Base-by-base conservation (phyloP, 2,113 vertebrate species). In the Heterochromis multidens region DNA sequence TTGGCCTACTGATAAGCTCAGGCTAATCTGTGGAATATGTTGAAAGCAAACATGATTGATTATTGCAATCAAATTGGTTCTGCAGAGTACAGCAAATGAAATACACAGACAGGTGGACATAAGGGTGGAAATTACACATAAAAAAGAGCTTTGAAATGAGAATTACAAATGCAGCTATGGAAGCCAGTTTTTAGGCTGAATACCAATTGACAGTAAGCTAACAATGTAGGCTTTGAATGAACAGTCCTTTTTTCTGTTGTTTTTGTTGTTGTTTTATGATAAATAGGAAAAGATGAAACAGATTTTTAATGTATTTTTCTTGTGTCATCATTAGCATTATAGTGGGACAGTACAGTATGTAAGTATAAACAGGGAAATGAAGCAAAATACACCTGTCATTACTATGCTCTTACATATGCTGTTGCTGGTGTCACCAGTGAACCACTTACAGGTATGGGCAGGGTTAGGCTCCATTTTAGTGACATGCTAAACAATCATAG, bases 21-120 rank as follows among this genome's bases (percentile, higher is more conserved):
- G 57, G 27, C 21, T 85, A 56, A 90, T 81, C 82, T 63, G 65
- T 65, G 43, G 19, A 81, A 80, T 37, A 78, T 33, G 82, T 65
- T 80, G 49, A 79, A 82, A 76, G 83, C 60, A 84, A 83, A 82
- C 37, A 43, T 5, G 33, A 82, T 35, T 88, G 82, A 89, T 86
- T 80, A 77, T 74, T 46, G 60, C 40, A 27, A 29, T 78, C 11
- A 58, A 70, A 85, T 31, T 54, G 61, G 31, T 31, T 57, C 12
- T 10, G 3, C 31, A 17, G 62, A 27, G 79, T n/a, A 2, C 29
- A 23, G 43, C 14, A 56, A 25, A 84, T 49, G 72, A 84, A 19
- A 10, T 49, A 14, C 21, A 58, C 29, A 23, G 25, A 43, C 37
- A 84, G 67, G n/a, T 70, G 46, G 37, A 57, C 17, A 58, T 46